phyloP scores from a whole-genome alignment of 2,113 vertebrate species.

The Tachycineta bicolor region DNA sequence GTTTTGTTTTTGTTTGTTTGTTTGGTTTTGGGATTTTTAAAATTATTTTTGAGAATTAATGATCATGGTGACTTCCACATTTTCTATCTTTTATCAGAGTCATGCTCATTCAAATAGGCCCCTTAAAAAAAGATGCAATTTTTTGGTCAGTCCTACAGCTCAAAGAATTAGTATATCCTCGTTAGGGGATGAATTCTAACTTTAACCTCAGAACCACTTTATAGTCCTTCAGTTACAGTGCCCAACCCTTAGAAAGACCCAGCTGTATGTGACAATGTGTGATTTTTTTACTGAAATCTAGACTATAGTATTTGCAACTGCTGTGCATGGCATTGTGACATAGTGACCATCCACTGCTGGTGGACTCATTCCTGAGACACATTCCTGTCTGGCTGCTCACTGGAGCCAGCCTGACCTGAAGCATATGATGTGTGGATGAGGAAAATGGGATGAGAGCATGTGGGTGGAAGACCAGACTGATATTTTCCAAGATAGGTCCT shows the following conservation, averaged over 20 bases:
- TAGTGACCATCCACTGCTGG: not conserved
- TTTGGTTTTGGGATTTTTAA: accelerated
- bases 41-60: not conserved
- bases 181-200: not conserved
- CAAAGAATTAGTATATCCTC: not conserved
- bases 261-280: not conserved
- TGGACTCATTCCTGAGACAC: not conserved
- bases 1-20: not conserved
- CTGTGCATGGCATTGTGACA: not conserved
- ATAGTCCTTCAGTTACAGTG: not conserved
- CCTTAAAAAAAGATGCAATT: accelerated
- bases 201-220: not conserved
- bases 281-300: not conserved
- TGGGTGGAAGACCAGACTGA: not conserved
- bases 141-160: not conserved
- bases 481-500: not conserved
- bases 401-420: not conserved
- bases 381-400: not conserved
- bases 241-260: not conserved
- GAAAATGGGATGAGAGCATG: not conserved
- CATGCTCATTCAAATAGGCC: not conserved
- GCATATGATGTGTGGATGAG: not conserved
- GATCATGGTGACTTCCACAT: not conserved
- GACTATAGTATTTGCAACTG: not conserved
- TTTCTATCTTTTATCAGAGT: not conserved